Base-by-base conservation (phyloP, 2,113 vertebrate genomes). In the Dryoscopus gambensis region DNA sequence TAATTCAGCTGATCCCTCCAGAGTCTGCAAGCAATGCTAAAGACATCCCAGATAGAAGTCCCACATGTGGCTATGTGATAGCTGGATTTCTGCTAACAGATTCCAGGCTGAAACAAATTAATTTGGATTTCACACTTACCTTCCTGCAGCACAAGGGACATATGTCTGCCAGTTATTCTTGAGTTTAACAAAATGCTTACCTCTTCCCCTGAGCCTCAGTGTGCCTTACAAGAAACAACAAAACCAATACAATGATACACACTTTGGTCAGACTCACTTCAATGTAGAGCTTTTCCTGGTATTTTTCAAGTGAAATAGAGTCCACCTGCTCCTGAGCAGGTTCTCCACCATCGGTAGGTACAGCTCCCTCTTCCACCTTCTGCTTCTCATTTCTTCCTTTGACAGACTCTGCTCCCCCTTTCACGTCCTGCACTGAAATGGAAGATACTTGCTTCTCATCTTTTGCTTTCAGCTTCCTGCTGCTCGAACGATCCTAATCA, bases 401-500 rank as follows among this genome's bases (percentile, higher is more conserved):
- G 35, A n/a, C 1, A 2, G 24, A 44, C 24, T 94, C 46, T 23
- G 64, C 77, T 27, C 18, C 15, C 37, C 94, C 93, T 77, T 90
- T 97, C 59, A 27, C 2, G 2, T 96, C 96, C 28, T 24, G 39
- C 83, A 39, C 60, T 40, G 17, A 62, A 64, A 40, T 67, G 21
- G 39, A 23, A 64, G 91, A 50, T 74, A 57, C 11, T 3, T 10
- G 10, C 87, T 93, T 98, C 39, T 98, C 97, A 5, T 98, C 98
- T 39, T 96, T 98, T 53, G 31, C 97, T 60, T 95, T 98, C 59
- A 53, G 25, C 59, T 98, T 98, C 80, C 69, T 98, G 93, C 94
- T 98, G 64, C 89, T 95, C 24, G 69, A 22, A 10, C 3, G 82
- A 27, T 98, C 98, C 98, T 98, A 74, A 57, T 59, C 23, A 69